Percentiles rank a stretch among this genome's conserved stretches.
These are phyloP conservation scores for Zaprionus ghesquierei DNA, from an alignment of 1,140 invertebrate species.

Conservation along the genomic window DNA sequence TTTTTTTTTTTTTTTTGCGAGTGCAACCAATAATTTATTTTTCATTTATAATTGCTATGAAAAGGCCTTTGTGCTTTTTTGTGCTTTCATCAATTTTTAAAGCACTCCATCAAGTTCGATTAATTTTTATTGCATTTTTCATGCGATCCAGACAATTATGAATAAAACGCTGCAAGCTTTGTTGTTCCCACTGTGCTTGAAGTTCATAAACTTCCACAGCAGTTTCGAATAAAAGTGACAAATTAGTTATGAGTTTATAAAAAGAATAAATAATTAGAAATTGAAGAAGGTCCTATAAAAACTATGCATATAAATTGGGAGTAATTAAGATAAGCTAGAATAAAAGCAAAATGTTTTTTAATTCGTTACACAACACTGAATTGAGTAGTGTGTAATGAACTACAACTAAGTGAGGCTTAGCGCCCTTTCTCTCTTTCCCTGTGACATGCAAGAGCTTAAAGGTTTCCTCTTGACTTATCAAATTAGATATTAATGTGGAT, in stretches of 20 bases:
- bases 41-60: constrained; percentile 24
- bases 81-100: constrained; percentile 23
- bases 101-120: constrained; percentile 50
- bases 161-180: constrained; percentile 3
- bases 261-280: neutral
- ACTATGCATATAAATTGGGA: neutral
- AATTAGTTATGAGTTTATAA: neutral
- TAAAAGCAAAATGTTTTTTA: too few species aligned
- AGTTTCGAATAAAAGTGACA: neutral
- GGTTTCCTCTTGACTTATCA: too few species aligned
- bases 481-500: too few species aligned
- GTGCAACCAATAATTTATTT: constrained; percentile 37
- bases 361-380: too few species aligned
- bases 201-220: neutral
- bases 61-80: constrained; percentile 26
- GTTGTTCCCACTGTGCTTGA: neutral
- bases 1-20: constrained; percentile 7
- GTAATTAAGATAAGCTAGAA: neutral
- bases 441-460: too few species aligned
- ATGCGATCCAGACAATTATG: constrained; percentile 50
- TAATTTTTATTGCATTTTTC: constrained; percentile 62
- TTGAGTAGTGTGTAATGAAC: too few species aligned
- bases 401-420: too few species aligned
- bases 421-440: too few species aligned
- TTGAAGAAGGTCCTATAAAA: neutral